Evolutionary conservation across 2,113 vertebrate genomes (phyloP), one percentile per base, ranked within the genome.

Genomic region (Scophthalmus maximus): DNA sequence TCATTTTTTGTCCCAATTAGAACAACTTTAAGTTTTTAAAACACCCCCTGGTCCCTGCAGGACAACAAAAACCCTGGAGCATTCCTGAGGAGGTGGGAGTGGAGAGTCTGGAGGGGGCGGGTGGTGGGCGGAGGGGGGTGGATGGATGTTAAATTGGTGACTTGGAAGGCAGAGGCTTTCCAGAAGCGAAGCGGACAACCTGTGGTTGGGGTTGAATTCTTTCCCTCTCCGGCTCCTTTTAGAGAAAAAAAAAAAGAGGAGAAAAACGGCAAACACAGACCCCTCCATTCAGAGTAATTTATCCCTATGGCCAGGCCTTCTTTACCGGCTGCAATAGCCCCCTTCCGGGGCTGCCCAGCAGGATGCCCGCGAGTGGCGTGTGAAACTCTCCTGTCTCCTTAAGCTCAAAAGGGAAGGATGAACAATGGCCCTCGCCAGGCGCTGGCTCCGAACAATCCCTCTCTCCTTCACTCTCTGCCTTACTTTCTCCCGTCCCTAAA

Each of bases 381-480:
- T 93, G 92, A 93, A 92, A 91, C 87, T 90, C 89, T 87, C 87
- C 90, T 86, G 87, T 91, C 86, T 89, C 85, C 87, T 85, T 90
- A 65, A 56, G 77, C 90, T 89, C 84, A 85, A 91, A 92, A 93
- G 91, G 65, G 79, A 82, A 85, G 78, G 87, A 92, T 89, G 88
- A 89, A 93, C 93, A 94, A 93, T 92, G 86, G 83, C 66, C 68
- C 85, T 78, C 82, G 73, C 88, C 86, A 87, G 91, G 92, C 82
- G 42, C 87, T 78, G 79, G 74, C 79, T 85, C 89, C 4, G 49
- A 91, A 93, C 90, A 92, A 91, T 91, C 71, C 81, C 64, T 80
- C 80, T 84, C 81, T 44, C 78, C 73, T 79, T 73, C 67, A 0
- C 71, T 47, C 69, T 66, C 77, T 59, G 72, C 74, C 58, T 79